Percentiles rank a stretch among this genome's conserved stretches.
Conservation (phyloP, 2,113 vertebrate genomes). For the Ondatra zibethicus region DNA sequence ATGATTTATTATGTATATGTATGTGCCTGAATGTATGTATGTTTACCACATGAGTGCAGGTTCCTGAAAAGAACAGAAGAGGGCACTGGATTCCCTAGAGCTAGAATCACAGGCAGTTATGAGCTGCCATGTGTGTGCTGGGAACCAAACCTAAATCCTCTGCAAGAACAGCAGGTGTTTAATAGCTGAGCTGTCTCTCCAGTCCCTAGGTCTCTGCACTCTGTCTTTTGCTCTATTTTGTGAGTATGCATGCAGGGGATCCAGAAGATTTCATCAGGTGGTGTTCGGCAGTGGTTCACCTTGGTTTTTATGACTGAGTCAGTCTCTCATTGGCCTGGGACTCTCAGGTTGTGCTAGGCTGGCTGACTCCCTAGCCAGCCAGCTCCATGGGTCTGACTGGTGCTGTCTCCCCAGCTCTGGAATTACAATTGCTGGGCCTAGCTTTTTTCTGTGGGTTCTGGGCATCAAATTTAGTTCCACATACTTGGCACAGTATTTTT, state of each 20-base stretch:
- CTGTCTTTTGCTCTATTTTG: neutral
- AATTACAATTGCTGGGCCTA: neutral
- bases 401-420: no score
- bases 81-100: neutral
- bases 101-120: neutral
- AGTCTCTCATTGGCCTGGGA: neutral
- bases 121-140: neutral
- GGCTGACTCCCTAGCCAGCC: no score
- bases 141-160: neutral
- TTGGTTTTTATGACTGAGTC: neutral
- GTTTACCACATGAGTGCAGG: neutral
- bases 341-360: neutral
- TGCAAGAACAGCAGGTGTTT: neutral
- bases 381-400: neutral
- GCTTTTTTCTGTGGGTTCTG: neutral
- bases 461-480: neutral
- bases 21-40: neutral
- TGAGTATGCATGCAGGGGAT: no score
- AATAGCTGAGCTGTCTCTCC: neutral
- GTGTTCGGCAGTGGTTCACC: no score
- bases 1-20: neutral
- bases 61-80: neutral
- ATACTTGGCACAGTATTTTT: neutral
- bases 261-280: neutral
- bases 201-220: neutral